Evolutionary conservation across 1,140 invertebrate genomes (phyloP), one percentile per base, ranked within the genome.

Genomic region (Phortica variegata): DNA sequence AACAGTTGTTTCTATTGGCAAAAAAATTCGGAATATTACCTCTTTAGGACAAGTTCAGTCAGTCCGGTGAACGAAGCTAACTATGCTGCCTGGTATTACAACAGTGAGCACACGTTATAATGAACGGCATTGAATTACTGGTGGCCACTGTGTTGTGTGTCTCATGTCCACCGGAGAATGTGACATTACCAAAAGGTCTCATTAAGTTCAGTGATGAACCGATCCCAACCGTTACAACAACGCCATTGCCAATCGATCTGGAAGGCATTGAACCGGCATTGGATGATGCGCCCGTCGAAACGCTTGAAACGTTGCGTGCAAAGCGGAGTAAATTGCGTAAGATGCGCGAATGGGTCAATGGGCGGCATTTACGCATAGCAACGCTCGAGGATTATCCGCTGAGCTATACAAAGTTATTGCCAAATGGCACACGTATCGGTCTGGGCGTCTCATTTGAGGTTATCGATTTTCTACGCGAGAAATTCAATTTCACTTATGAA

Each of bases 401-500:
- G 21, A 85, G 83, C 59, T 84, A 80, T 59, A 76, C 79, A 0
- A 60, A 74, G 15, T 20, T 69, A 3, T 47, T 72, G n/a, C 68
- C 61, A 15, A 84, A 85, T 72, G 84, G 82, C 3, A 82, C 68
- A 0, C 46, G 82, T 1, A 49, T 78, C 0, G 87, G 87, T 0
- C 73, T 56, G 6, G 89, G 89, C 3, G 83, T 88, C 10, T 85
- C 87, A 0, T 90, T 90, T 62, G 78, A 85, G 26, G 75, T 91
- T 21, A 69, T 92, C 1, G 69, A 88, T n/a, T 81, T 88, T 13
- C 73, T 91, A 1, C 78, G 79, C 33, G 52, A 83, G 36, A 85
- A 84, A 61, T 86, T 84, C 51, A 85, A 87, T 49, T 90, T 91
- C 43, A 87, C 83, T 0, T 90, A 87, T 47, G 82, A 83, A 7